Conservation (phyloP, 2,113 vertebrate species). For the Eudorcas thomsonii region DNA sequence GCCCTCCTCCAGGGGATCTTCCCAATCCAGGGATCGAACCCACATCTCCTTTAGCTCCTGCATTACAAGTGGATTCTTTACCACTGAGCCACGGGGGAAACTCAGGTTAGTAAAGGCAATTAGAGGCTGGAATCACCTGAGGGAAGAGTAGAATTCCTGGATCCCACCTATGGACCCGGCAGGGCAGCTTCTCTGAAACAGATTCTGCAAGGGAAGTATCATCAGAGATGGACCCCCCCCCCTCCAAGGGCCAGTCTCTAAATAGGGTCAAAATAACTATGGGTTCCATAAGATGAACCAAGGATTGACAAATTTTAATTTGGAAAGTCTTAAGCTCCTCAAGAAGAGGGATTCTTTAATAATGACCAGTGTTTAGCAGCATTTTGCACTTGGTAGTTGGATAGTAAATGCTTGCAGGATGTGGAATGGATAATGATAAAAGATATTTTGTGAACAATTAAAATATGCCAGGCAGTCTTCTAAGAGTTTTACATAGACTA, state of each 20-base stretch:
- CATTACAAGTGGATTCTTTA: not conserved
- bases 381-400: not conserved
- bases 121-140: not conserved
- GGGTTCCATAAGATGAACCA: not conserved
- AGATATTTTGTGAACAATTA: not conserved
- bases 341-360: not conserved
- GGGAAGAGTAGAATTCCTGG: not conserved
- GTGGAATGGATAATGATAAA: not conserved
- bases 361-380: not conserved
- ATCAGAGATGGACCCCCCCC: not conserved
- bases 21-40: not conserved
- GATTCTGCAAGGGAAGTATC: not conserved
- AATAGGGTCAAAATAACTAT: not conserved
- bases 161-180: not conserved
- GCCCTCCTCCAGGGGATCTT: not conserved
- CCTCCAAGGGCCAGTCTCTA: not conserved
- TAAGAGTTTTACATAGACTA: not conserved
- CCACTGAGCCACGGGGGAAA: not conserved
- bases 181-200: not conserved
- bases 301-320: not conserved
- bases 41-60: not conserved
- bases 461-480: not conserved
- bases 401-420: not conserved
- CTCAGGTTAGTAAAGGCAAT: not conserved
- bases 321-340: not conserved